Conservation (phyloP, 2,797 vertebrate genomes). For the Pipistrellus pygmaeus region DNA sequence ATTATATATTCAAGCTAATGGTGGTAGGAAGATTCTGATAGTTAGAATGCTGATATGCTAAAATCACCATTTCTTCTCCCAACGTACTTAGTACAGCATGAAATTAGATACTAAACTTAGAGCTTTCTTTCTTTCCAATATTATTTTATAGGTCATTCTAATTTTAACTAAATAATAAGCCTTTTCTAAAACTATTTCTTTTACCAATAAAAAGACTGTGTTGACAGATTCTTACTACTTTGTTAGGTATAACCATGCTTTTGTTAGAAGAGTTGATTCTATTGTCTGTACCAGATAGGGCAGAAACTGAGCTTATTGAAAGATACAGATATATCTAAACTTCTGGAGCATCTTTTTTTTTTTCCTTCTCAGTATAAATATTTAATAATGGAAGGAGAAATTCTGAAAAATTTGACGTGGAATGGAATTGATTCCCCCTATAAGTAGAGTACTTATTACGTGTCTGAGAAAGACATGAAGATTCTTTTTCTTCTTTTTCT, state of each 20-base stretch:
- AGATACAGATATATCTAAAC: constrained; percentile 59
- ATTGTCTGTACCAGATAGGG: not conserved
- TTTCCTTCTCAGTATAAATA: constrained; percentile 65
- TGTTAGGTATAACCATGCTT: constrained; percentile 33
- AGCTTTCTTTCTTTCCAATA: constrained; percentile 42
- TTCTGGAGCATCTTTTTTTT: constrained; percentile 31
- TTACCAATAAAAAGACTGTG: constrained; percentile 50
- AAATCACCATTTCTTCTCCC: not conserved
- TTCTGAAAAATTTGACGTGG: constrained; percentile 64
- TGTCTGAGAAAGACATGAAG: constrained; percentile 12
- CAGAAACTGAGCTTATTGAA: not conserved
- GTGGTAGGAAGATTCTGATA: not conserved
- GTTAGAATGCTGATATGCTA: constrained; percentile 10
- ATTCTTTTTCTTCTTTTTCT: not conserved
- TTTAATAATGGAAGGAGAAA: constrained; percentile 71
- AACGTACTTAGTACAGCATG: not conserved
- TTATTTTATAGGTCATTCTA: constrained; percentile 63
- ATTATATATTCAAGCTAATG: constrained; percentile 31
- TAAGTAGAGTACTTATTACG: constrained; percentile 62
- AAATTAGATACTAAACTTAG: constrained; percentile 26
- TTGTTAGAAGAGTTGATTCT: constrained; percentile 50
- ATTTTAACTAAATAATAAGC: constrained; percentile 58
- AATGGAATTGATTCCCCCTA: constrained; percentile 53
- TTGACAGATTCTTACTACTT: constrained; percentile 31
- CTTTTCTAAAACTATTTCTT: constrained; percentile 50